Conservation (phyloP, 2,113 vertebrate genomes). For the Chascanopsetta lugubris region DNA sequence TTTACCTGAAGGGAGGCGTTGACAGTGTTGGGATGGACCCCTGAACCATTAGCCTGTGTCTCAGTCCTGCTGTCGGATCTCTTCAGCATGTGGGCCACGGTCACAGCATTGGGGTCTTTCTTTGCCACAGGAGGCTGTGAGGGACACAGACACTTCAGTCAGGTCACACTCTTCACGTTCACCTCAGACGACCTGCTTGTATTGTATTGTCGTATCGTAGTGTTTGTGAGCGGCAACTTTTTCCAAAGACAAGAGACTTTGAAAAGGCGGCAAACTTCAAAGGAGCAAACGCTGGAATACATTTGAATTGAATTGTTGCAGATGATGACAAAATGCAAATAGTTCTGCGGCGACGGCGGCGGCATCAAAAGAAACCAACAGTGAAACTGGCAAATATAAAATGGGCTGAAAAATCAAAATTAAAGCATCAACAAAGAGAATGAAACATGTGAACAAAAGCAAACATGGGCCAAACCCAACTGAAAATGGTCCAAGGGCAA, state of each 20-base stretch:
- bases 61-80: slow-evolving; percentile 64
- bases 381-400: slow-evolving; percentile 17
- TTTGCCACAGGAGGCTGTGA: slow-evolving; percentile 80
- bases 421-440: slow-evolving; percentile 6
- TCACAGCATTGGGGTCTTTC: slow-evolving; percentile 80
- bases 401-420: not conserved
- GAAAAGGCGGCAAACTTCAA: slow-evolving; percentile 12
- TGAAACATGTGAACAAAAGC: slow-evolving; percentile 19
- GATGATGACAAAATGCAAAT: slow-evolving; percentile 35
- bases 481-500: slow-evolving; percentile 17
- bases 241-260: not conserved
- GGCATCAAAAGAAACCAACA: slow-evolving; percentile 26
- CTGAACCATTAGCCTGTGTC: slow-evolving; percentile 75
- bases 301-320: slow-evolving; percentile 17
- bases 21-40: slow-evolving; percentile 47
- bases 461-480: slow-evolving; percentile 17
- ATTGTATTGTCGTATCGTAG: too few relatives aligned
- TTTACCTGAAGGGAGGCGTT: slow-evolving; percentile 73
- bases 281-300: slow-evolving; percentile 4
- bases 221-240: not conserved
- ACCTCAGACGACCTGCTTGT: too few relatives aligned
- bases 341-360: slow-evolving; percentile 1
- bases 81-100: slow-evolving; percentile 73
- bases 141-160: slow-evolving; percentile 12
- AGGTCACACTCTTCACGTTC: slow-evolving; percentile 11